phyloP scores from a whole-genome alignment of 1,140 invertebrate genomes.

The Melitaea cinxia region DNA sequence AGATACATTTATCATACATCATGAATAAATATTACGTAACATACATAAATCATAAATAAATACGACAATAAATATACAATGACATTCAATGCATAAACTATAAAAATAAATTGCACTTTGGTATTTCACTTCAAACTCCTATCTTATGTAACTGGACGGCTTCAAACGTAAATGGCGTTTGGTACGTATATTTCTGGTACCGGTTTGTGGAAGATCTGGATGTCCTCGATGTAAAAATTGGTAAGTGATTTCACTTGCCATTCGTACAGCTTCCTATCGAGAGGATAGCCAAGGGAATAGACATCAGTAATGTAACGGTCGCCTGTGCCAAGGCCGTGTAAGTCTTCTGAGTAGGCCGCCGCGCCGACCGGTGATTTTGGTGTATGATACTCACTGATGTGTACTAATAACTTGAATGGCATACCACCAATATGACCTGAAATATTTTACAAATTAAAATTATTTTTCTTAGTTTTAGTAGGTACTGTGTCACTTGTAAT shows the following conservation, averaged over 20 bases:
- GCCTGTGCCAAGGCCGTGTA: conserved; percentile 68
- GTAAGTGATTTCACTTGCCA: conserved; percentile 82
- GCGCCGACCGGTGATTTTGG: conserved; percentile 46
- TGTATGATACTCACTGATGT: conserved; percentile 80
- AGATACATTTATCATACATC: conserved; percentile 1
- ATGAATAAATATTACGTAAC: not conserved
- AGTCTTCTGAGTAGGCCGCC: conserved; percentile 44
- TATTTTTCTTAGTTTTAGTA: not conserved
- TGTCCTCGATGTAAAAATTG: conserved; percentile 83
- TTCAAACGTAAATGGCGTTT: conserved; percentile 13
- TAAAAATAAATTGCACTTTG: not conserved
- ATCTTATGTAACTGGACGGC: not conserved
- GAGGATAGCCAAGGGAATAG: conserved; percentile 83
- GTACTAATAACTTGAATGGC: conserved; percentile 84
- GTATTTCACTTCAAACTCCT: not conserved
- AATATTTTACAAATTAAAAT: conserved; percentile 5
- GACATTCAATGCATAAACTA: not conserved
- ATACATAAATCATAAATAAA: not conserved
- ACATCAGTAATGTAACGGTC: conserved; percentile 66
- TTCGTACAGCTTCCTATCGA: conserved; percentile 83
- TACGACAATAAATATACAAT: not conserved
- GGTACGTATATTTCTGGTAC: conserved; percentile 63
- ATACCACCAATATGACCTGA: conserved; percentile 82
- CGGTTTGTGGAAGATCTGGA: conserved; percentile 84
- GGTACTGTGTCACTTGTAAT: not conserved